These are phyloP conservation scores for Ligdia adustata DNA, from an alignment of 2,888 invertebrate species.

Conservation along the genomic window DNA sequence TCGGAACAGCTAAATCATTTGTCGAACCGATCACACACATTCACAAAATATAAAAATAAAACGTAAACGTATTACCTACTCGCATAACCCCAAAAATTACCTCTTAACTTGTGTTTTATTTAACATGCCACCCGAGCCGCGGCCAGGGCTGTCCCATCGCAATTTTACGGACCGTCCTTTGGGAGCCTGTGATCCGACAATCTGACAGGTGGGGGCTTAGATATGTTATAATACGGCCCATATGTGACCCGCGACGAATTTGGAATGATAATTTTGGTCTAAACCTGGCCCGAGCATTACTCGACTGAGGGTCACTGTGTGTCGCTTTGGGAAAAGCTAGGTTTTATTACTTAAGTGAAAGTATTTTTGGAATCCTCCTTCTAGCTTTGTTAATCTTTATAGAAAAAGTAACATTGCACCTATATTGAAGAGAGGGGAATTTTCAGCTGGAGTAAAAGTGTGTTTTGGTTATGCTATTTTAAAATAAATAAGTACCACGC, in stretches of 20 bases:
- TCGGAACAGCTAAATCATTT: slow-evolving; percentile 4
- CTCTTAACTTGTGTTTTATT: slow-evolving; percentile 46
- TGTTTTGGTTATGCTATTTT: too few relatives aligned
- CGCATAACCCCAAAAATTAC: slow-evolving; percentile 32
- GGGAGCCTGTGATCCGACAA: slow-evolving; percentile 49
- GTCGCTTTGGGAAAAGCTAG: too few relatives aligned
- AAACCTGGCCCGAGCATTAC: slow-evolving; percentile 7
- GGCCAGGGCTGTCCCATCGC: slow-evolving; percentile 49
- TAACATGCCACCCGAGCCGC: slow-evolving; percentile 37
- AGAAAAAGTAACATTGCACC: too few relatives aligned
- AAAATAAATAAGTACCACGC: too few relatives aligned
- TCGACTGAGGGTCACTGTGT: not conserved
- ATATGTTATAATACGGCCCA: slow-evolving; percentile 23
- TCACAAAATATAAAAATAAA: slow-evolving; percentile 11
- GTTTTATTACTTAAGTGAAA: too few relatives aligned
- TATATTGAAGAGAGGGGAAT: too few relatives aligned
- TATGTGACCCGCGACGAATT: slow-evolving; percentile 25
- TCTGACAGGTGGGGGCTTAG: slow-evolving; percentile 43
- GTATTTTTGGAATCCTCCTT: too few relatives aligned
- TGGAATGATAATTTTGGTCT: slow-evolving; percentile 22
- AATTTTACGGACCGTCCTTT: slow-evolving; percentile 47
- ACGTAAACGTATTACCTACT: slow-evolving; percentile 22
- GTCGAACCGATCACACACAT: slow-evolving; percentile 21
- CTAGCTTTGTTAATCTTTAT: too few relatives aligned
- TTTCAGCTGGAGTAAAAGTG: too few relatives aligned